phyloP scores from a whole-genome alignment of 2,113 vertebrate genomes.

The Psittacus erithacus region DNA sequence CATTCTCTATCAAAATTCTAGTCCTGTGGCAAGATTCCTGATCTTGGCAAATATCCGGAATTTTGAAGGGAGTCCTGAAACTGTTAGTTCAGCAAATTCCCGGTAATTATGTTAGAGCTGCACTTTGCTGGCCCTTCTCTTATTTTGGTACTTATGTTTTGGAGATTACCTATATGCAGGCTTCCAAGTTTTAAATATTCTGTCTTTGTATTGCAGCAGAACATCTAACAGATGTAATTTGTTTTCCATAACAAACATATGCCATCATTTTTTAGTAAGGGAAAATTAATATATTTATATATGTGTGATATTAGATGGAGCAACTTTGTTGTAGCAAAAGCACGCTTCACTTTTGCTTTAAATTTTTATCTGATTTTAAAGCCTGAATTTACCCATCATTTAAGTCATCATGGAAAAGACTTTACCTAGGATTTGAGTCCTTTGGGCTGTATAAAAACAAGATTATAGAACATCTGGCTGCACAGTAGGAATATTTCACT shows the following conservation, averaged over 20 bases:
- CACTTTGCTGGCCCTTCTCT: not conserved
- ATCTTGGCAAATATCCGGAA: not conserved
- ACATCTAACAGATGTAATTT: not conserved
- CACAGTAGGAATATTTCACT: conserved; percentile 74
- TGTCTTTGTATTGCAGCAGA: not conserved
- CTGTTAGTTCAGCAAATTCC: not conserved
- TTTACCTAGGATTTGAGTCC: conserved; percentile 54
- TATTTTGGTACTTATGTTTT: not conserved
- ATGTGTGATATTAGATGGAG: not conserved
- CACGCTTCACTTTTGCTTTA: not conserved
- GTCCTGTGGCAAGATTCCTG: not conserved
- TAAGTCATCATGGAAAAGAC: conserved; percentile 31
- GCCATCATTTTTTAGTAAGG: not conserved
- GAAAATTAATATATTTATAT: conserved; percentile 1
- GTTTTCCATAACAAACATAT: not conserved
- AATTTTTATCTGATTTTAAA: not conserved
- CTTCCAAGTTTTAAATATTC: not conserved
- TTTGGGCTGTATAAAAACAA: conserved; percentile 71
- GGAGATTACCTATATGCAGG: not conserved
- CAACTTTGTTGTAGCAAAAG: conserved; percentile 7
- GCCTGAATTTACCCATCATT: conserved; percentile 32
- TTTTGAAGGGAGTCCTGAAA: not conserved
- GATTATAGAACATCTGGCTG: conserved; percentile 76
- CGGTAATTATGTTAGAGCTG: not conserved
- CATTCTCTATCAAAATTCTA: not conserved